These are phyloP conservation scores for Sarcophaga subvicina DNA, from an alignment of 2,888 invertebrate species.

Conservation along the genomic window DNA sequence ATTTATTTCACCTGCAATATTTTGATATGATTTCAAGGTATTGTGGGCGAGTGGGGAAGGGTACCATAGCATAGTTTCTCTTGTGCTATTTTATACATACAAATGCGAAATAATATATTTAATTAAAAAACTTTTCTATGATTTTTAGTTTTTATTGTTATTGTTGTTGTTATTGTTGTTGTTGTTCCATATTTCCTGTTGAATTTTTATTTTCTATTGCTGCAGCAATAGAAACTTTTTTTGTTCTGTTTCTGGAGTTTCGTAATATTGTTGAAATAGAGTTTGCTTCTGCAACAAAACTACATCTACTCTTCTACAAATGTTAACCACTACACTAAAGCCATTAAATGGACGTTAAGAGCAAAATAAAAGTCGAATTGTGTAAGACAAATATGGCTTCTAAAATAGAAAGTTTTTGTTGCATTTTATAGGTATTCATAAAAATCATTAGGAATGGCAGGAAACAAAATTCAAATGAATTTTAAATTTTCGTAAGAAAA, in stretches of 20 bases:
- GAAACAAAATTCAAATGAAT: too few species aligned
- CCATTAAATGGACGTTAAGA: not conserved
- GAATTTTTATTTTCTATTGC: constrained; percentile 22
- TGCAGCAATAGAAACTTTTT: constrained; percentile 52
- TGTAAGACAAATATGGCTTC: constrained; percentile 50
- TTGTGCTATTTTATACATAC: not conserved
- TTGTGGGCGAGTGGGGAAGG: too few species aligned
- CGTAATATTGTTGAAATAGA: too few species aligned
- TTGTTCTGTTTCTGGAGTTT: constrained; percentile 11
- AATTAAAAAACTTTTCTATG: constrained; percentile 72
- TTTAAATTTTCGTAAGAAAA: too few species aligned
- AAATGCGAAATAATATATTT: constrained; percentile 57
- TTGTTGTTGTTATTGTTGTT: not conserved
- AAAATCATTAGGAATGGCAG: constrained; percentile 7
- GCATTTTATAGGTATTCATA: constrained; percentile 41
- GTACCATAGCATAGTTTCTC: constrained; percentile 48
- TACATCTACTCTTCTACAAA: too few species aligned
- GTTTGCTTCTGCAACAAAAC: too few species aligned
- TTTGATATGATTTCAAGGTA: too few species aligned
- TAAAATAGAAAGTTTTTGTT: constrained; percentile 40
- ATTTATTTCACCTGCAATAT: too few species aligned
- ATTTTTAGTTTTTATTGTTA: constrained; percentile 23
- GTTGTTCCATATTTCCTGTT: too few species aligned
- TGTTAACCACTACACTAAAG: constrained; percentile 29
- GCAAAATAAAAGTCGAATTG: not conserved